Conservation (phyloP, 2,797 vertebrate species). For the Eremophila alpestris region DNA sequence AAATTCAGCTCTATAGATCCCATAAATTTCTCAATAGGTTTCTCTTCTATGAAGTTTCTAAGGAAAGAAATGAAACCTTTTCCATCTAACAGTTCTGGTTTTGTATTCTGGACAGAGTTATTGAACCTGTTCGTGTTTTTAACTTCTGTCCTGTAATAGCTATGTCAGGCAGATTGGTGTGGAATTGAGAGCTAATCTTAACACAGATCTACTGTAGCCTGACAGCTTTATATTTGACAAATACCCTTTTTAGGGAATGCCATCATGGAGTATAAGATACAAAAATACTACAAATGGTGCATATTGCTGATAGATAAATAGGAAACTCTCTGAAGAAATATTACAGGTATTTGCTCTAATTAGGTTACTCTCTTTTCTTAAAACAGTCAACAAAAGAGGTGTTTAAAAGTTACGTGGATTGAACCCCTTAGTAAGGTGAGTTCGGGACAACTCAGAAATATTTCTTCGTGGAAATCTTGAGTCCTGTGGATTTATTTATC, state of each 20-base stretch:
- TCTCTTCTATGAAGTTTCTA: background rate
- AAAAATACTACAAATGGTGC: background rate
- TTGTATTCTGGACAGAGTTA: background rate
- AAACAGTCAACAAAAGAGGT: background rate
- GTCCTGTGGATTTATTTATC: accelerated
- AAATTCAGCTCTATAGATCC: background rate
- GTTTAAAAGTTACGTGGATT: background rate
- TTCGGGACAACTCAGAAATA: background rate
- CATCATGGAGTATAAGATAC: background rate
- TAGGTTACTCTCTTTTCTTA: background rate
- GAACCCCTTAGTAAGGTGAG: background rate
- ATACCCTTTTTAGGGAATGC: background rate
- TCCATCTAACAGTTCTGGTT: background rate
- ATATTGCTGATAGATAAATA: background rate
- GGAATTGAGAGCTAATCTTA: slow-evolving; percentile 1
- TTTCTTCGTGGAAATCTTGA: background rate
- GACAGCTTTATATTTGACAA: slow-evolving; percentile 1
- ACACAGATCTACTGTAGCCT: slow-evolving; percentile 9
- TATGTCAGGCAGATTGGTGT: background rate
- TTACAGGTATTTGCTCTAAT: background rate
- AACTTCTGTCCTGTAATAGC: background rate
- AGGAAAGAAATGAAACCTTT: background rate
- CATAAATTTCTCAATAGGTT: background rate
- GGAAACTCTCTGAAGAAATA: background rate
- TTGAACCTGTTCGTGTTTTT: background rate